phyloP scores from a whole-genome alignment of 2,888 invertebrate species.

The Pherbina coryleti region DNA sequence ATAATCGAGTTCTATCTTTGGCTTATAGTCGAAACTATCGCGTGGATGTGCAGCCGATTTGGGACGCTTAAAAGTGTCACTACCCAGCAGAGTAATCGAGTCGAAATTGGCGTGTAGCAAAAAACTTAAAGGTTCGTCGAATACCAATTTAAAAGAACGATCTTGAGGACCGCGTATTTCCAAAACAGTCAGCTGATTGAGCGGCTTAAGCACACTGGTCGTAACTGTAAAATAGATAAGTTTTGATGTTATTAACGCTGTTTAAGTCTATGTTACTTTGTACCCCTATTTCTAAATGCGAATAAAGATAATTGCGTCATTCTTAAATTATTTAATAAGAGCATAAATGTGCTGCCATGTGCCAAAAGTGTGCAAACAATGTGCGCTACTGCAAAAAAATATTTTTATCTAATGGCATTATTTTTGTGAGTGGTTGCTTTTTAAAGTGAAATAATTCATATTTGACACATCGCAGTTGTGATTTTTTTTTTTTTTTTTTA shows the following conservation, averaged over 20 bases:
- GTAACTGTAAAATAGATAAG: slow-evolving; percentile 55
- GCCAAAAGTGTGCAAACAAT: too few species aligned
- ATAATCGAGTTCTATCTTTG: slow-evolving; percentile 60
- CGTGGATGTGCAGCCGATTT: slow-evolving; percentile 63
- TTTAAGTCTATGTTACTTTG: background rate
- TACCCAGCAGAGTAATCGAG: slow-evolving; percentile 68
- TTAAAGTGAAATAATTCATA: too few species aligned
- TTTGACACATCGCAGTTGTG: too few species aligned
- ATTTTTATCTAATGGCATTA: too few species aligned
- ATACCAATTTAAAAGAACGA: slow-evolving; percentile 68
- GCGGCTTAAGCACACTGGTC: slow-evolving; percentile 61
- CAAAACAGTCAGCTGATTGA: slow-evolving; percentile 72
- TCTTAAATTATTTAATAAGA: too few species aligned
- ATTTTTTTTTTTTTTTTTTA: too few species aligned
- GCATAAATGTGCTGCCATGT: too few species aligned
- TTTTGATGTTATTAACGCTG: background rate
- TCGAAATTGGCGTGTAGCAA: slow-evolving; percentile 73
- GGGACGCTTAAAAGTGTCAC: slow-evolving; percentile 64
- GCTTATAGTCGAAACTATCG: slow-evolving; percentile 67
- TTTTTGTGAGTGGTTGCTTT: too few species aligned
- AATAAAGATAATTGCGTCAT: background rate
- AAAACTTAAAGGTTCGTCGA: slow-evolving; percentile 70
- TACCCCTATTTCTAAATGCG: background rate
- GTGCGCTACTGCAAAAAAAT: too few species aligned
- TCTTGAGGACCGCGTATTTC: slow-evolving; percentile 74